Conservation (phyloP, 2,888 invertebrate species). For the Alloscopus bannaensis region DNA sequence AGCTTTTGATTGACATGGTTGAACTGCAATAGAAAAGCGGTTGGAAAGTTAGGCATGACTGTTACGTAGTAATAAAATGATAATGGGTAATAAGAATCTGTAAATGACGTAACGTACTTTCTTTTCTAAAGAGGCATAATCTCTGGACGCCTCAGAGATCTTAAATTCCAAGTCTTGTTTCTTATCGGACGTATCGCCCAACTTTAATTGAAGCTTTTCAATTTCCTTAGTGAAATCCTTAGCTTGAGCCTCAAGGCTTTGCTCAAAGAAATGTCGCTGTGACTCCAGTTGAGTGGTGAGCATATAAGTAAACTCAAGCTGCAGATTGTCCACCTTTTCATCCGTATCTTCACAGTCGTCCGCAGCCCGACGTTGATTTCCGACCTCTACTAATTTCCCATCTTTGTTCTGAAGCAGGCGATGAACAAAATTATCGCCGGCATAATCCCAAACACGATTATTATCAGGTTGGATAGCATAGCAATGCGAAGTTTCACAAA, state of each 20-base stretch:
- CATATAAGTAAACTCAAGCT: constrained; percentile 96
- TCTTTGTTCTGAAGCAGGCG: constrained; percentile 98
- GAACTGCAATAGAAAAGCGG: background rate
- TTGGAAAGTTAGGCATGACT: constrained; percentile 1
- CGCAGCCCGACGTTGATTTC: constrained; percentile 35
- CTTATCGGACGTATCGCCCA: constrained; percentile 48
- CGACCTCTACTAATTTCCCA: constrained; percentile 91
- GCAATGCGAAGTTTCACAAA: constrained; percentile 95
- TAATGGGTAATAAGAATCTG: background rate
- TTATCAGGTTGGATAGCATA: constrained; percentile 97
- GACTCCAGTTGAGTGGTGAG: constrained; percentile 96
- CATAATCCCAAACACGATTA: constrained; percentile 99
- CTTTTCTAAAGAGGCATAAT: constrained; percentile 83
- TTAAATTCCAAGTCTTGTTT: constrained; percentile 66
- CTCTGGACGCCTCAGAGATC: constrained; percentile 79
- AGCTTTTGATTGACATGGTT: constrained; percentile 77
- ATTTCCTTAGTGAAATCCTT: constrained; percentile 73
- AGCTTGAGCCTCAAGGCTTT: constrained; percentile 80
- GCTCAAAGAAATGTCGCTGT: constrained; percentile 94
- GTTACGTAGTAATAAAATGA: constrained; percentile 2
- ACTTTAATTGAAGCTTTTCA: constrained; percentile 49
- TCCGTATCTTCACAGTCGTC: constrained; percentile 75
- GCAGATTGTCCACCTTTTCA: constrained; percentile 95
- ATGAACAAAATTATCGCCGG: constrained; percentile 97
- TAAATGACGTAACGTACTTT: constrained; percentile 77